These are phyloP conservation scores for Caradrina kadenii DNA, from an alignment of 2,888 invertebrate genomes.

Conservation along the genomic window DNA sequence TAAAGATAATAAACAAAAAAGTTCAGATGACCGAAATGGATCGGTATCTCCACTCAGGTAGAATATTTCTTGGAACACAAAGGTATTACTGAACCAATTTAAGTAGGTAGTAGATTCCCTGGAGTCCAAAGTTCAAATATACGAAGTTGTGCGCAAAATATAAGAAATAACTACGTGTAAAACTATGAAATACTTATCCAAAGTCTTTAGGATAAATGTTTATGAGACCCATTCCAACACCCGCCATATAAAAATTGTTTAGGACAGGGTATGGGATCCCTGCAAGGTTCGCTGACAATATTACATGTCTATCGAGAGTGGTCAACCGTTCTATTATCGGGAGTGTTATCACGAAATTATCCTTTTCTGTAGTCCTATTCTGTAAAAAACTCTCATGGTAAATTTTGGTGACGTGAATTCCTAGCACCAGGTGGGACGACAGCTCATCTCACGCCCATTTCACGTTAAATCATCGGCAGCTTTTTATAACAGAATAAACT, in stretches of 20 bases:
- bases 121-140: not conserved
- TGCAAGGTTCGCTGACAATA: slow-evolving; percentile 30
- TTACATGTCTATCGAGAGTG: slow-evolving; percentile 33
- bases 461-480: too few species aligned
- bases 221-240: slow-evolving; percentile 12
- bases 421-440: not conserved
- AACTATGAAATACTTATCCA: slow-evolving; percentile 11
- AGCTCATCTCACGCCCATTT: not conserved
- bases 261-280: slow-evolving; percentile 27
- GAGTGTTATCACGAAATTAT: slow-evolving; percentile 22
- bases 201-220: slow-evolving; percentile 11
- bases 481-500: too few species aligned
- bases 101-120: not conserved
- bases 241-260: slow-evolving; percentile 25
- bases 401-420: not conserved
- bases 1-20: not conserved
- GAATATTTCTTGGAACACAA: not conserved
- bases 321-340: slow-evolving; percentile 46
- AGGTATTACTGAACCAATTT: slow-evolving; percentile 13
- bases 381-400: not conserved
- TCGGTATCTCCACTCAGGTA: not conserved
- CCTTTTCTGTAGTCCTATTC: not conserved
- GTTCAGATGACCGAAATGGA: not conserved
- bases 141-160: not conserved
- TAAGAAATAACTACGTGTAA: not conserved